These are phyloP conservation scores for Entelurus aequoreus DNA, from an alignment of 2,113 vertebrate genomes.

Conservation along the genomic window DNA sequence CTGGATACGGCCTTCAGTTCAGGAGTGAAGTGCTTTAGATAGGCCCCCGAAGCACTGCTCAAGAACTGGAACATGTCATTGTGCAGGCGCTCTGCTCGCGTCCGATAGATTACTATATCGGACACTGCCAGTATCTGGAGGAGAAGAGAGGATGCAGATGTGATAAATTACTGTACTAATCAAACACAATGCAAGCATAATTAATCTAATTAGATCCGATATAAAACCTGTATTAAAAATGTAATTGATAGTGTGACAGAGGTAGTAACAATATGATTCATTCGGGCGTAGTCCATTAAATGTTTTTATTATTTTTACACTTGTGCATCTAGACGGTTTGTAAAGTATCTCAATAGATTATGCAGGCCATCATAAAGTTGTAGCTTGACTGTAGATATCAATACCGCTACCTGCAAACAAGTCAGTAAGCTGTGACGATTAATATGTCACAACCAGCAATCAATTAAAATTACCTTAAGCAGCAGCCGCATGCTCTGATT, in stretches of 20 bases:
- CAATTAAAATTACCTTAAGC: conserved; percentile 58
- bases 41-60: conserved; percentile 77
- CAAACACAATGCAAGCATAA: background rate
- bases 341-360: background rate
- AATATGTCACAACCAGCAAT: background rate
- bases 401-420: background rate
- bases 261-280: too few relatives aligned
- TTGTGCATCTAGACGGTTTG: background rate
- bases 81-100: conserved; percentile 78
- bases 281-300: too few relatives aligned
- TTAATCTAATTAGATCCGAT: too few relatives aligned
- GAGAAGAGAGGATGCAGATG: background rate
- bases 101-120: conserved; percentile 76
- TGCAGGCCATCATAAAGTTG: background rate
- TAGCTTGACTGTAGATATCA: background rate
- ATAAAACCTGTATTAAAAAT: background rate
- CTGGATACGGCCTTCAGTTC: conserved; percentile 74
- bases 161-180: background rate
- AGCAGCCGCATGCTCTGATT: conserved; percentile 76
- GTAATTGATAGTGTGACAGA: background rate
- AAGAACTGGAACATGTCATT: conserved; percentile 82
- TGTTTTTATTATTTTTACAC: background rate
- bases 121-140: conserved; percentile 75
- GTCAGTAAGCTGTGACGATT: background rate
- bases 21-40: conserved; percentile 75